Evolutionary conservation across 2,113 vertebrate species (phyloP), one percentile per base, ranked within the genome.

Genomic region (Herpetotheres cachinnans): DNA sequence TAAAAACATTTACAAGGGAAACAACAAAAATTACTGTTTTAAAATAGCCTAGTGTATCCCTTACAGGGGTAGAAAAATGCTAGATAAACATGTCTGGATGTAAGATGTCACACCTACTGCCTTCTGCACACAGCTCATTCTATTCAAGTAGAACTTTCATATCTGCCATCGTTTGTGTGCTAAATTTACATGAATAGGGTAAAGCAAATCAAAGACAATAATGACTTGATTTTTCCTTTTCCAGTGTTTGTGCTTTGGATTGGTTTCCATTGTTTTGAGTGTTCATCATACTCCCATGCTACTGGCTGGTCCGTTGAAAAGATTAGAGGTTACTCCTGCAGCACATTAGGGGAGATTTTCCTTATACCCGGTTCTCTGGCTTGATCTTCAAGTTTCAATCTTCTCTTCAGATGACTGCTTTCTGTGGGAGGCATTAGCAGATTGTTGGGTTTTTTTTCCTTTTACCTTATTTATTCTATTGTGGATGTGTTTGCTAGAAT

Each of bases 1-100:
- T 63, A 77, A 72, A 77, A 89, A 42, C 10, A 44, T 74, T 76
- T 76, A 58, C 49, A 82, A 50, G 19, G 27, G 70, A 91, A 95
- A 91, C 16, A 83, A 87, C 24, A 32, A 70, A 84, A 90, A 91
- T 44, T 47, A 9, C 18, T 77, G 9, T 32, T 92, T 92, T 89
- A 38, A 79, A 80, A 59, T 69, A 82, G 26, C 8, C 17, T 80
- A 21, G 8, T 47, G 18, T 72, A 36, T 72, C n/a, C 20, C 54
- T 80, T 34, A 66, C 13, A 89, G 46, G 82, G 25, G 25, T 65
- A 71, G 59, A 62, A 81, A 67, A 89, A 44, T 17, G 10, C 9
- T 52, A 63, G 34, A 82, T 84, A 90, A 56, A 87, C 30, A n/a
- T 27, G 22, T 65, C 44, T 56, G 56, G 5, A 36, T 82, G 7